Conservation (phyloP, 2,888 invertebrate genomes). For the Drosophila testacea region DNA sequence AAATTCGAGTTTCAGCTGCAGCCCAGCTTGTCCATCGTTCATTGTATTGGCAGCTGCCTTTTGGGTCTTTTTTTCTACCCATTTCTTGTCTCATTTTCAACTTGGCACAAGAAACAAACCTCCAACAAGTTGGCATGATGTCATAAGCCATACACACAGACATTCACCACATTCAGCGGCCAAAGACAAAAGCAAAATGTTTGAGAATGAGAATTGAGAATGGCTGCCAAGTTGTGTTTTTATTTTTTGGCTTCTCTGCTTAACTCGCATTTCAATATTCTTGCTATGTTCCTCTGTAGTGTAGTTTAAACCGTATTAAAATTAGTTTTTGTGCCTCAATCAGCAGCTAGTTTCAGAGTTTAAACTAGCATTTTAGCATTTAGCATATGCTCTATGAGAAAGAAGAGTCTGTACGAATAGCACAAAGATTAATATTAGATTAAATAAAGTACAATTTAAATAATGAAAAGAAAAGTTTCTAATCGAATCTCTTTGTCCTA, state of each 20-base stretch:
- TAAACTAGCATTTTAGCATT: not conserved
- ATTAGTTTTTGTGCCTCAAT: constrained; percentile 1
- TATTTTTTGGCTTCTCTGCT: not conserved
- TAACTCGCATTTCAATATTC: constrained; percentile 24
- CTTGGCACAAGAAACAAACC: constrained; percentile 38
- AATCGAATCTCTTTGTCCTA: too few species aligned
- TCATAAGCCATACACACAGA: constrained; percentile 60
- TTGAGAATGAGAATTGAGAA: constrained; percentile 28
- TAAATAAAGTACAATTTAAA: too few species aligned
- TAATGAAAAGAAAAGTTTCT: too few species aligned
- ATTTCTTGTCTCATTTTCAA: constrained; percentile 3
- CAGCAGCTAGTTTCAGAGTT: constrained; percentile 13
- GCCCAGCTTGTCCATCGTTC: constrained; percentile 36
- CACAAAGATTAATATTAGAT: not conserved
- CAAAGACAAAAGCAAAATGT: constrained; percentile 39
- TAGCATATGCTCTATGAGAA: not conserved
- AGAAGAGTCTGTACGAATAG: not conserved
- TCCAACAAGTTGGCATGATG: constrained; percentile 67
- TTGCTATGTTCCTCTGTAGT: constrained; percentile 12
- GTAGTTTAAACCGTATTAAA: not conserved
- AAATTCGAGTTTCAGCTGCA: constrained; percentile 28
- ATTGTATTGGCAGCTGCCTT: constrained; percentile 65
- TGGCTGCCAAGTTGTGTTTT: constrained; percentile 41
- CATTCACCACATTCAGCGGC: constrained; percentile 2
- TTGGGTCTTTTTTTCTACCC: constrained; percentile 15